Evolutionary conservation across 2,113 vertebrate genomes (phyloP), one percentile per base, ranked within the genome.

Genomic region (Falco punctatus): DNA sequence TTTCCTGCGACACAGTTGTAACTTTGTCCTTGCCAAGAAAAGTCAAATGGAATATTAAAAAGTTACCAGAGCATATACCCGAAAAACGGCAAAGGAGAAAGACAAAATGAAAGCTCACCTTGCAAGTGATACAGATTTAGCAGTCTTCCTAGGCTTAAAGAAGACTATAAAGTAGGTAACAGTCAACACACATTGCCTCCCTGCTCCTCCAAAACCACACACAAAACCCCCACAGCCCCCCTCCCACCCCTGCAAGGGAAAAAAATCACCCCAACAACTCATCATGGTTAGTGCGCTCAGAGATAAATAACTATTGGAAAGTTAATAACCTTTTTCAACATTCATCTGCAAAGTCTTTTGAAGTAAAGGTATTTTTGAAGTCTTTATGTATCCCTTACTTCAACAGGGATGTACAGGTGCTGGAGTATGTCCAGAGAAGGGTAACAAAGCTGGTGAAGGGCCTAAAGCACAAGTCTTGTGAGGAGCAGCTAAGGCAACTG

Each of bases 1-100:
- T 64, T 93, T 90, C 61, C 73, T 80, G 42, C 1, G 11, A 88
- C n/a, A 75, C 13, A 72, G 74, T 26, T 69, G 30, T 75, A 86
- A 62, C 38, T 93, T 93, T 86, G 85, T 88, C 91, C 87, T 95
- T 97, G 65, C 40, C 38, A 55, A 66, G 91, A 81, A 72, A 92
- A 90, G 91, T 85, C 66, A 82, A 94, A 90, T 0, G 0, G 78
- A 86, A 81, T 91, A 94, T 95, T 92, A 86, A 90, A 86, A 77
- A 90, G n/a, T 48, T 72, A 86, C 69, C 32, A 90, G 75, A 93
- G 87, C 67, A 88, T 71, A 49, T 21, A 88, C 42, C 30, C 55
- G 64, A 86, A 81, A 51, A 91, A 82, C 30, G 72, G 44, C 35
- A 94, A 96, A 58, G 66, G 27, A 75, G 42, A 67, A 65, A 77